phyloP scores from a whole-genome alignment of 2,113 vertebrate genomes.

The Pyxicephalus adspersus region DNA sequence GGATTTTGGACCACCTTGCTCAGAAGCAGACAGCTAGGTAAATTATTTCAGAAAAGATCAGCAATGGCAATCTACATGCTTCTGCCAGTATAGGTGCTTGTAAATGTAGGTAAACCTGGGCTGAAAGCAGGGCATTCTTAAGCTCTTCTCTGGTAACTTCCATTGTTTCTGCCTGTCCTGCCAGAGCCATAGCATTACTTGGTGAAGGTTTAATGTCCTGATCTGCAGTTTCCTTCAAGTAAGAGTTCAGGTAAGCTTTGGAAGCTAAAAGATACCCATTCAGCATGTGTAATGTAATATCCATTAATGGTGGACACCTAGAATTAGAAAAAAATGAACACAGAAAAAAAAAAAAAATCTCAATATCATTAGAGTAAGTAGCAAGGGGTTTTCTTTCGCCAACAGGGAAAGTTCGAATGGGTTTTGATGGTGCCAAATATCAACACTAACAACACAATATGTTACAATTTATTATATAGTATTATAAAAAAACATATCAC shows the following conservation, averaged over 20 bases:
- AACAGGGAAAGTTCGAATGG: too few relatives aligned
- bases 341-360: not conserved
- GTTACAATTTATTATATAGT: too few relatives aligned
- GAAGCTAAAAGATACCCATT: slow-evolving; percentile 95
- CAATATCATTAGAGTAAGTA: not conserved
- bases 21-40: too few relatives aligned
- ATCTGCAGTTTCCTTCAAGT: slow-evolving; percentile 94
- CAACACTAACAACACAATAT: too few relatives aligned
- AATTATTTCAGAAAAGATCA: too few relatives aligned
- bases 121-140: slow-evolving; percentile 93
- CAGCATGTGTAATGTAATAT: slow-evolving; percentile 94
- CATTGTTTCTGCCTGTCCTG: slow-evolving; percentile 83
- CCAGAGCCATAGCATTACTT: slow-evolving; percentile 75
- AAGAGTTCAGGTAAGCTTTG: slow-evolving; percentile 92
- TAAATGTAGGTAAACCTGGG: slow-evolving; percentile 79
- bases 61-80: too few relatives aligned
- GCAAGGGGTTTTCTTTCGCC: too few relatives aligned
- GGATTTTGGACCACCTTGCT: too few relatives aligned
- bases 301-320: slow-evolving; percentile 96
- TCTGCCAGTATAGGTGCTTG: not conserved
- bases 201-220: slow-evolving; percentile 86
- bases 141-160: slow-evolving; percentile 97
- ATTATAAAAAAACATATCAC: too few relatives aligned
- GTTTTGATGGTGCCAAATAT: too few relatives aligned
- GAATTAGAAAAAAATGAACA: not conserved